phyloP scores from a whole-genome alignment of 2,113 vertebrate genomes.

The Glaucidium brasilianum region DNA sequence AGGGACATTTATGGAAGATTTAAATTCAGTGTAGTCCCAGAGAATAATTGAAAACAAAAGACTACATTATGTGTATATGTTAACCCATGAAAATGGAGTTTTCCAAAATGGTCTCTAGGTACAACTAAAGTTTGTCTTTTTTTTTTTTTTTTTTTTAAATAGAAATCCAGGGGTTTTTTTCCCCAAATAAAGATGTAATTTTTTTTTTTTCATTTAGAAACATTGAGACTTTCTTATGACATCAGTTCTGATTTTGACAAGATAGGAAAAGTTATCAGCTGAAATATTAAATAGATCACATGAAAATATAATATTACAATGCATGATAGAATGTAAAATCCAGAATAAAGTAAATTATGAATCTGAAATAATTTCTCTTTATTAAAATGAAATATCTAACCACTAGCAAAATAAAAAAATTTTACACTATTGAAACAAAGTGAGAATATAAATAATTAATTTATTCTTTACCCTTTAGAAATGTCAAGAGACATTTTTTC shows the following conservation, averaged over 20 bases:
- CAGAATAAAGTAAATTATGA: background rate
- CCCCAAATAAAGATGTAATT: background rate
- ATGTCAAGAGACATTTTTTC: background rate
- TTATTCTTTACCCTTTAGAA: background rate
- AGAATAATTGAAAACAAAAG: background rate
- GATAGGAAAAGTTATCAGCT: background rate
- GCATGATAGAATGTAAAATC: background rate
- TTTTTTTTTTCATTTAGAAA: background rate
- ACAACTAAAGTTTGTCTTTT: background rate
- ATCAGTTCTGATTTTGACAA: background rate
- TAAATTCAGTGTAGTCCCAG: background rate
- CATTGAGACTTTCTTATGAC: accelerated
- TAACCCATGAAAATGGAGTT: background rate
- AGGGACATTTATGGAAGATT: background rate
- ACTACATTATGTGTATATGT: background rate
- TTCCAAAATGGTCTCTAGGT: background rate
- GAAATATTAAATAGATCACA: background rate
- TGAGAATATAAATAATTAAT: background rate
- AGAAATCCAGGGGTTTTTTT: background rate
- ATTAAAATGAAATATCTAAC: background rate
- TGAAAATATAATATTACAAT: background rate
- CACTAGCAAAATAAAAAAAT: background rate
- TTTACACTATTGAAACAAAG: background rate
- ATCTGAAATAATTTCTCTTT: background rate
- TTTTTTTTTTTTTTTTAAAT: background rate